Evolutionary conservation across 2,888 invertebrate genomes (phyloP), one percentile per base, ranked within the genome.

Genomic region (Platerodrilus igneus): DNA sequence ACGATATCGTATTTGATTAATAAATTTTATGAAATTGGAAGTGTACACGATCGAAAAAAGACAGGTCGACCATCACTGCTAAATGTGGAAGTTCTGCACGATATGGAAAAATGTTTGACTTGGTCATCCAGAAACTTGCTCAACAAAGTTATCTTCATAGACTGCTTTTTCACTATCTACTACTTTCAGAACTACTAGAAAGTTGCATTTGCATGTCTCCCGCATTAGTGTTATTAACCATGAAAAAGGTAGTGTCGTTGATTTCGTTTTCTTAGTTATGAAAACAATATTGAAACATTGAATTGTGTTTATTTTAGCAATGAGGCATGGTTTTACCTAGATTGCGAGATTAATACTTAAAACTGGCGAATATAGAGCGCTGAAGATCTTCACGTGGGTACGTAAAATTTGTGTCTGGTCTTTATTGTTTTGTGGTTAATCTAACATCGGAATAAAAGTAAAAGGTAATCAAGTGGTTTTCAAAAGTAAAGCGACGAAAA

Each of bases 1-100:
- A 25, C 25, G 6, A 25, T 25, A 25, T 25, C 25, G 13, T 14
- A 14, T 25, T 25, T 25, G n/a, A 8, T 25, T 11, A 8, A 6
- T 14, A 25, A 25, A 25, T 25, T 25, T 5, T 14, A 14, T 13
- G 25, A 25, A 25, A 11, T 14, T 13, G 25, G n/a, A 25, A 25
- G 25, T 25, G 25, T 25, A 8, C n/a, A 14, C 13, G 25, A 25
- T n/a, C 4, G 4, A 25, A 25, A 11, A 11, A 4, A 8, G 5
- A 25, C 11, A 11, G 11, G 25, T 13, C 9, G 25, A 25, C 13
- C 11, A 8, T 25, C 11, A 25, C 25, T 11, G 13, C 5, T n/a
- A n/a, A n/a, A n/a, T n/a, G n/a, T n/a, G n/a, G n/a, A n/a, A n/a
- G n/a, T n/a, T n/a, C 3, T 25, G 11, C 10, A 25, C 13, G 3